These are phyloP conservation scores for Drosophila ironensis DNA, from an alignment of 1,140 invertebrate species.

Conservation along the genomic window DNA sequence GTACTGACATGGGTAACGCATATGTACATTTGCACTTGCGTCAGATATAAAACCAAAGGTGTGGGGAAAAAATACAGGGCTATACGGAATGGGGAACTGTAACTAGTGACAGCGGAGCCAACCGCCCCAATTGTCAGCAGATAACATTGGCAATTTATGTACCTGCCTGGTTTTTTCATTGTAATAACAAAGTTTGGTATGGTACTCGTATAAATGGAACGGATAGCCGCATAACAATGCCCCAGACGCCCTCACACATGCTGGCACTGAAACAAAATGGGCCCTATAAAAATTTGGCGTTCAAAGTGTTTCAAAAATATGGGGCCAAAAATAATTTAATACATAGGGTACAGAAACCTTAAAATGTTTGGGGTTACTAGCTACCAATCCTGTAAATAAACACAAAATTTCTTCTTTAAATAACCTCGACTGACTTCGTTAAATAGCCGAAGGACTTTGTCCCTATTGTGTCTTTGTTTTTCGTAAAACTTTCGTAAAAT, in stretches of 20 bases:
- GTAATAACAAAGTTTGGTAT: slow-evolving; percentile 58
- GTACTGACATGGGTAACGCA: slow-evolving; percentile 38
- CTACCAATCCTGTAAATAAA: too few relatives aligned
- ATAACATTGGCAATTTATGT: slow-evolving; percentile 58
- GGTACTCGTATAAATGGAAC: slow-evolving; percentile 33
- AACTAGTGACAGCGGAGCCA: slow-evolving; percentile 31
- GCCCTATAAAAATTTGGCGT: too few relatives aligned
- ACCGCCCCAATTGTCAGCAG: slow-evolving; percentile 38
- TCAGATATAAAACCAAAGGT: slow-evolving; percentile 5
- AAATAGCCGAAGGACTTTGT: too few relatives aligned
- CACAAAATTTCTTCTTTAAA: too few relatives aligned
- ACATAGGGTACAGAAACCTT: too few relatives aligned
- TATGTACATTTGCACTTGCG: slow-evolving; percentile 33
- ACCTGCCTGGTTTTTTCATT: slow-evolving; percentile 47
- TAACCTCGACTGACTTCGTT: too few relatives aligned
- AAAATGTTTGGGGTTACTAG: too few relatives aligned
- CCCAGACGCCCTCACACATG: slow-evolving; percentile 17
- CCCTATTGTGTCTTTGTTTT: too few relatives aligned
- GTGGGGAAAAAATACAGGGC: too few relatives aligned
- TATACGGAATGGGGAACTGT: slow-evolving; percentile 3
- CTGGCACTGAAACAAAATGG: not conserved
- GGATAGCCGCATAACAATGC: slow-evolving; percentile 47
- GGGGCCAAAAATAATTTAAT: too few relatives aligned
- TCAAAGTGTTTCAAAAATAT: too few relatives aligned
- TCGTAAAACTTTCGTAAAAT: too few relatives aligned